Evolutionary conservation across 2,113 vertebrate genomes (phyloP).

Genomic region (Chloebia gouldiae): DNA sequence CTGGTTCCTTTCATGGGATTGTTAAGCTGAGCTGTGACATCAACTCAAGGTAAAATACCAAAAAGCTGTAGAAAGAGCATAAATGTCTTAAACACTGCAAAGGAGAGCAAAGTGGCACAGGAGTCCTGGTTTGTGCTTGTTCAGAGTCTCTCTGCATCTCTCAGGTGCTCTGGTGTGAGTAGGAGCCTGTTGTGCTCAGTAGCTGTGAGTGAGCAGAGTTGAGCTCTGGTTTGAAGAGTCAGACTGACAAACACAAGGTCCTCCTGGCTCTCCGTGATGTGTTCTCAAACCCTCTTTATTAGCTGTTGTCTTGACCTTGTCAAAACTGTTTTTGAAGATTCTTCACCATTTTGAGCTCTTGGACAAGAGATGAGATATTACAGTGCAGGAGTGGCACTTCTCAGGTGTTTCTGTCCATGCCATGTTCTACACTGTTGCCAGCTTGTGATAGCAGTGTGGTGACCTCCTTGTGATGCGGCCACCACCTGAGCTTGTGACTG

Average conservation of each 20-base stretch:
- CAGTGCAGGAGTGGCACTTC: not conserved
- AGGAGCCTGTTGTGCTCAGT: conserved; percentile 67
- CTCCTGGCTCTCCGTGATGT: not conserved
- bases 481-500: not conserved
- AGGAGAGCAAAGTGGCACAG: not conserved
- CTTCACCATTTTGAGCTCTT: not conserved
- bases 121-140: conserved; percentile 9
- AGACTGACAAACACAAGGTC: not conserved
- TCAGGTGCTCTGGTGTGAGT: not conserved
- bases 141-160: conserved; percentile 37
- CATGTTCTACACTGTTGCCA: not conserved
- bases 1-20: conserved; percentile 9
- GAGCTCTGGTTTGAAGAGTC: conserved; percentile 65
- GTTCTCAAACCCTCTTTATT: not conserved
- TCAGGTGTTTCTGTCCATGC: not conserved
- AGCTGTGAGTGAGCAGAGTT: conserved; percentile 60
- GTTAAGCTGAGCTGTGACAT: not conserved
- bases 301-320: not conserved
- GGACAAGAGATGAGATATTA: not conserved
- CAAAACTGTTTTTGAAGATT: not conserved
- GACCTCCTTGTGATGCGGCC: not conserved
- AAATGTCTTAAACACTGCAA: not conserved
- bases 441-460: rapidly evolving
- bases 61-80: not conserved
- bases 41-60: conserved; percentile 27